phyloP scores from a whole-genome alignment of 2,888 invertebrate species.

The Notodonta ziczac region DNA sequence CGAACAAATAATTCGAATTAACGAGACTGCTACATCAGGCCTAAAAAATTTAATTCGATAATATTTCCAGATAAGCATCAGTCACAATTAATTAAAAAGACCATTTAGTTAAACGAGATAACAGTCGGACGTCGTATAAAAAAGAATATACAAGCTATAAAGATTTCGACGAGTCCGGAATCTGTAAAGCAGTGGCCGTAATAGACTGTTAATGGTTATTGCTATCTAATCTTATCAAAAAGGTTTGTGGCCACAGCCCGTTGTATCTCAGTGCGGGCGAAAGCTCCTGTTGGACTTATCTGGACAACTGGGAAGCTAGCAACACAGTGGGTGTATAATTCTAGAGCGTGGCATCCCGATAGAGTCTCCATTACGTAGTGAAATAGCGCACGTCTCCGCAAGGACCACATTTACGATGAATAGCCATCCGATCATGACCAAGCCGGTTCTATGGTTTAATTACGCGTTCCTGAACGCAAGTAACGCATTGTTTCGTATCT shows the following conservation, averaged over 20 bases:
- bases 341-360: constrained; percentile 10
- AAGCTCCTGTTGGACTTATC: constrained; percentile 19
- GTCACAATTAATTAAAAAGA: constrained; percentile 20
- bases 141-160: constrained; percentile 8
- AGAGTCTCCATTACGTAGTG: constrained; percentile 60
- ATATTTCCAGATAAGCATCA: constrained; percentile 5
- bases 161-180: constrained; percentile 15
- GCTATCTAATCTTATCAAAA: constrained; percentile 30
- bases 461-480: constrained; percentile 55
- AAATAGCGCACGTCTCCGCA: constrained; percentile 60
- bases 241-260: constrained; percentile 25
- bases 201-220: constrained; percentile 28
- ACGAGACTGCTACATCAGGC: background rate
- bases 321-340: constrained; percentile 1
- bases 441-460: constrained; percentile 70
- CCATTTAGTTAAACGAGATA: constrained; percentile 19
- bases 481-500: constrained; percentile 55
- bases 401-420: constrained; percentile 73
- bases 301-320: constrained; percentile 16
- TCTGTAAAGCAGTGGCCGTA: constrained; percentile 18
- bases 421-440: constrained; percentile 49
- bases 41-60: constrained; percentile 8
- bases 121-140: constrained; percentile 13
- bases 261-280: constrained; percentile 17
- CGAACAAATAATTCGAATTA: constrained; percentile 6